Conservation (phyloP, 2,113 vertebrate genomes). For the Amphiprion percula region DNA sequence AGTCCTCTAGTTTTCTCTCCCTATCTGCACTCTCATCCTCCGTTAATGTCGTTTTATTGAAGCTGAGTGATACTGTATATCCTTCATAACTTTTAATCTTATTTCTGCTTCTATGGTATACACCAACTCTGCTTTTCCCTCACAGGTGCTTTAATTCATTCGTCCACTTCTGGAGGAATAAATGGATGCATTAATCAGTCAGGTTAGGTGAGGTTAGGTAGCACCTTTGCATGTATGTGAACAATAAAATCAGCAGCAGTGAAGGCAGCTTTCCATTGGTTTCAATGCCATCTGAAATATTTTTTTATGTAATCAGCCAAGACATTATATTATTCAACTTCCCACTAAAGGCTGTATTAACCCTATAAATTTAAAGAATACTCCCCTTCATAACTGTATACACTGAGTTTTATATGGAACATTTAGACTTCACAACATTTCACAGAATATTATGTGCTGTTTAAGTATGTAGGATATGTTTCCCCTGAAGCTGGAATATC, state of each 20-base stretch:
- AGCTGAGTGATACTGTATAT: slow-evolving; percentile 19
- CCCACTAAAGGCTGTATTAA: neutral
- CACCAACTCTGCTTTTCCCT: neutral
- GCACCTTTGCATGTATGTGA: neutral
- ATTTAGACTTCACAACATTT: slow-evolving; percentile 6
- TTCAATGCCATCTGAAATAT: neutral
- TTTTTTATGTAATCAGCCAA: slow-evolving; percentile 2
- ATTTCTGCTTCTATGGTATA: slow-evolving; percentile 10
- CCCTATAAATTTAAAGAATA: neutral
- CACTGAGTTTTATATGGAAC: neutral
- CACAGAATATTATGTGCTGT: neutral
- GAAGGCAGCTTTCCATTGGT: neutral
- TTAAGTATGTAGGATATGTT: slow-evolving; percentile 11
- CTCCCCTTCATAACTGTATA: neutral
- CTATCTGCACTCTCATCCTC: slow-evolving; percentile 26
- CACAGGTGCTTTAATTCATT: neutral
- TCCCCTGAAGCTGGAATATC: neutral
- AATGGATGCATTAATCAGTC: neutral
- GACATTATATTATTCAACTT: slow-evolving; percentile 8
- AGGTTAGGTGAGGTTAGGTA: neutral
- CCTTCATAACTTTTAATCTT: neutral
- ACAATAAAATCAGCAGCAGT: neutral
- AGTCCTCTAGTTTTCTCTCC: slow-evolving; percentile 36
- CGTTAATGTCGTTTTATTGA: slow-evolving; percentile 27
- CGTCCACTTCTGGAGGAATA: neutral